Evolutionary conservation across 2,113 vertebrate species (phyloP), one percentile per base, ranked within the genome.

Genomic region (Mionectes macconnelli): DNA sequence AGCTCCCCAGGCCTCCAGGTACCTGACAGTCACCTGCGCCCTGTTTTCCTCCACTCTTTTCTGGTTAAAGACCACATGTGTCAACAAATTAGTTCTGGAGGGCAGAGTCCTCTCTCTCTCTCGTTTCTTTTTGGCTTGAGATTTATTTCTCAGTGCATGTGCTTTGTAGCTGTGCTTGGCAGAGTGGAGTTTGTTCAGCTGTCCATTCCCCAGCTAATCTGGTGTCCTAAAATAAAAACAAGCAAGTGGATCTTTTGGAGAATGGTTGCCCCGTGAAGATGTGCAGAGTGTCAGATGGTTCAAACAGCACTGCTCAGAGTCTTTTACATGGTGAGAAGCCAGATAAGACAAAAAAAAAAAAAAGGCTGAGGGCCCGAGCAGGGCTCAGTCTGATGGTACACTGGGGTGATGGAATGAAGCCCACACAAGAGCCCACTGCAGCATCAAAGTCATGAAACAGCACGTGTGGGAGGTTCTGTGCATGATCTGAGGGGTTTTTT

Each of bases 211-310:
- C 84, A 80, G 66, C 60, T 96, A 92, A 95, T 97, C 97, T 96
- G 50, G 59, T 16, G 44, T 96, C 97, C 96, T 96, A 95, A 97
- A 97, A 95, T 95, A 79, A 97, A 98, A 97, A 96, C 96, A 97
- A 97, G 97, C 89, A 94, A 87, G 73, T 85, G 39, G 83, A 73
- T 76, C 42, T 91, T 91, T 87, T 16, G 67, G 87, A 89, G 83
- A 92, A 70, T 49, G 74, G 56, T 74, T 92, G 84, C 74, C 79
- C 35, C 66, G 20, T 73, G 89, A 82, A 59, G 64, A 92, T 17
- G 5, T 45, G 72, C 47, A 68, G 37, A 35, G 80, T 79, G 69
- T 74, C 78, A 24, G 59, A 11, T 76, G 87, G 91, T 83, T 83
- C 64, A 83, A 57, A 44, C 57, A 60, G 30, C 55, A 22, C 35